phyloP scores from a whole-genome alignment of 2,113 vertebrate genomes.

The Ageneiosus marmoratus region DNA sequence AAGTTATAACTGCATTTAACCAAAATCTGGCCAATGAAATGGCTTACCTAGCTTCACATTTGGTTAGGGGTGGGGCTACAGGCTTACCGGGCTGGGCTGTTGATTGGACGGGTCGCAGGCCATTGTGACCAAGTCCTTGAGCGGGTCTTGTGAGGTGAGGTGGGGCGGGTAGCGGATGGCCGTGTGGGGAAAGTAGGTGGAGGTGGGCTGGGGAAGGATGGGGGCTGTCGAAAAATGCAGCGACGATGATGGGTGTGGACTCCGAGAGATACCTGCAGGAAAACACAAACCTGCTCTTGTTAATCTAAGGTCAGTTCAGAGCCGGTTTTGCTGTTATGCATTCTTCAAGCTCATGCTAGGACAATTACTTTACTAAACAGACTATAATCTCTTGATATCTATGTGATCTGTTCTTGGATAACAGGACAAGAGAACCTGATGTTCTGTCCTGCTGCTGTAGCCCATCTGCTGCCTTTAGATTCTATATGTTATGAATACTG shows the following conservation, averaged over 20 bases:
- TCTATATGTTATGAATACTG: neutral
- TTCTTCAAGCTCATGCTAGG: neutral
- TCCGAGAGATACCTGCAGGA: conserved; percentile 83
- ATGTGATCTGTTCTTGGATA: neutral
- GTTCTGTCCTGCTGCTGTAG: neutral
- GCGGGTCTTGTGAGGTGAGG: conserved; percentile 90
- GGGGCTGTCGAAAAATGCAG: conserved; percentile 91
- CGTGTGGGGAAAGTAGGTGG: conserved; percentile 91
- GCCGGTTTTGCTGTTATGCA: neutral
- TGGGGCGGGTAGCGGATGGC: conserved; percentile 96
- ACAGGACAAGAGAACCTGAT: neutral
- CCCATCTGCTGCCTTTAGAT: neutral
- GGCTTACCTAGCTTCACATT: neutral
- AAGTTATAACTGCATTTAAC: neutral
- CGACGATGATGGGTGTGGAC: conserved; percentile 88
- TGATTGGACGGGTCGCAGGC: conserved; percentile 94
- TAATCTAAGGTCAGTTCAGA: conserved; percentile 23
- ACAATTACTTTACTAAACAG: neutral
- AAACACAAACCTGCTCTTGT: conserved; percentile 24
- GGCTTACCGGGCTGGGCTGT: conserved; percentile 87
- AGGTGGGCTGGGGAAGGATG: conserved; percentile 82
- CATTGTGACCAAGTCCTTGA: conserved; percentile 95
- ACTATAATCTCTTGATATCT: neutral
- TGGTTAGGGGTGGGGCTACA: neutral
- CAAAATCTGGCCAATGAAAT: neutral